phyloP scores from a whole-genome alignment of 1,140 invertebrate species.

The Pseudomyrmex flavicornis region DNA sequence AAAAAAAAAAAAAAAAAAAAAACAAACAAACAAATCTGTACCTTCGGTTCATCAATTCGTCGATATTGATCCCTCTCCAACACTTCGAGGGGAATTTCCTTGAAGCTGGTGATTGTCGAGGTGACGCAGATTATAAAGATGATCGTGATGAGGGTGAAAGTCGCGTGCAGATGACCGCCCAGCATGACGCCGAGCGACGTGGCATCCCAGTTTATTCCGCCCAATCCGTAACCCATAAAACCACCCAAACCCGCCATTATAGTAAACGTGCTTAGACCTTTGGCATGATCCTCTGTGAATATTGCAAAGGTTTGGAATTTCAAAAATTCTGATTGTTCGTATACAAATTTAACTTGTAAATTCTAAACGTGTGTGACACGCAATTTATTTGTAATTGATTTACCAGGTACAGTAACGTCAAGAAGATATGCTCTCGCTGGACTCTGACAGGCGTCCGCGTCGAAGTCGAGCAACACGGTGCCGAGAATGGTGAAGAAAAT shows the following conservation, averaged over 20 bases:
- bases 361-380: too few relatives aligned
- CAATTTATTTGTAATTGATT: conserved; percentile 46
- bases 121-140: conserved; percentile 93
- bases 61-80: conserved; percentile 84
- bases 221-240: conserved; percentile 96
- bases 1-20: not conserved
- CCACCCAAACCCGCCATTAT: conserved; percentile 98
- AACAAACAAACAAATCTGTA: conserved; percentile 44
- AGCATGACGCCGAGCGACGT: conserved; percentile 91
- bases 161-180: conserved; percentile 95
- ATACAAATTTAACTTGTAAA: too few relatives aligned
- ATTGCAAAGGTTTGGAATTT: conserved; percentile 28
- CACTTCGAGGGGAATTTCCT: conserved; percentile 92
- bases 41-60: conserved; percentile 81
- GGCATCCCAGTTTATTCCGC: conserved; percentile 96
- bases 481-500: conserved; percentile 97
- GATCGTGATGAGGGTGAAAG: conserved; percentile 95
- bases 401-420: conserved; percentile 95
- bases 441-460: conserved; percentile 98
- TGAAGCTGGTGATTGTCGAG: conserved; percentile 94
- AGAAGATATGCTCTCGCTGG: conserved; percentile 96
- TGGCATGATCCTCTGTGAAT: conserved; percentile 93
- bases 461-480: conserved; percentile 97
- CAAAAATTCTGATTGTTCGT: too few relatives aligned
- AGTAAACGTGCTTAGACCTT: conserved; percentile 97